phyloP scores from a whole-genome alignment of 2,888 invertebrate genomes.

The Heliconius hortense region DNA sequence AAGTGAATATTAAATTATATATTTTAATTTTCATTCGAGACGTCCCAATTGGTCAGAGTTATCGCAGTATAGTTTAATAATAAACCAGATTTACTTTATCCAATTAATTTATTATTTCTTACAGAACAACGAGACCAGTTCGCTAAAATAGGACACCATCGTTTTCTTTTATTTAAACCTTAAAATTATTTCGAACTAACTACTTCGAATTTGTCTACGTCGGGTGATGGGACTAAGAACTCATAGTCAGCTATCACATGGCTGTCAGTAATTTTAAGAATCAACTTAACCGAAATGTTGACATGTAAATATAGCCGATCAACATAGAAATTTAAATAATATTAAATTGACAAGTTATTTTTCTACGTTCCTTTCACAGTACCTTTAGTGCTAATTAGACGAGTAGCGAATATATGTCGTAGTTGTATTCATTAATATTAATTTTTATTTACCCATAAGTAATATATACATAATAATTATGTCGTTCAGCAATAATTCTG shows the following conservation, averaged over 20 bases:
- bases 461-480: slow-evolving; percentile 36
- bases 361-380: slow-evolving; percentile 77
- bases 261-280: slow-evolving; percentile 82
- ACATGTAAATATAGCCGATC: slow-evolving; percentile 80
- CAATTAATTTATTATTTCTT: background rate
- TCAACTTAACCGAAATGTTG: slow-evolving; percentile 78
- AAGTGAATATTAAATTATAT: background rate
- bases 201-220: slow-evolving; percentile 72
- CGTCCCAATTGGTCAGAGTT: background rate
- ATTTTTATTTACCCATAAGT: slow-evolving; percentile 49
- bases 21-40: background rate
- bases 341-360: slow-evolving; percentile 79
- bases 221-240: slow-evolving; percentile 69
- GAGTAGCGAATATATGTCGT: slow-evolving; percentile 46
- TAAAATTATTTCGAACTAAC: slow-evolving; percentile 45
- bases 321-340: slow-evolving; percentile 78
- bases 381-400: slow-evolving; percentile 56
- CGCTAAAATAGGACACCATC: background rate
- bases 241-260: slow-evolving; percentile 83
- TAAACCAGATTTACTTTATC: background rate
- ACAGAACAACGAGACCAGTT: background rate
- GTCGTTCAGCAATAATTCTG: slow-evolving; percentile 56
- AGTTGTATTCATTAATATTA: slow-evolving; percentile 45
- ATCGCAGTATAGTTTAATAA: background rate
- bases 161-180: slow-evolving; percentile 2